Base-by-base conservation (phyloP, 2,888 invertebrate genomes). In the Drosophila percnosoma region DNA sequence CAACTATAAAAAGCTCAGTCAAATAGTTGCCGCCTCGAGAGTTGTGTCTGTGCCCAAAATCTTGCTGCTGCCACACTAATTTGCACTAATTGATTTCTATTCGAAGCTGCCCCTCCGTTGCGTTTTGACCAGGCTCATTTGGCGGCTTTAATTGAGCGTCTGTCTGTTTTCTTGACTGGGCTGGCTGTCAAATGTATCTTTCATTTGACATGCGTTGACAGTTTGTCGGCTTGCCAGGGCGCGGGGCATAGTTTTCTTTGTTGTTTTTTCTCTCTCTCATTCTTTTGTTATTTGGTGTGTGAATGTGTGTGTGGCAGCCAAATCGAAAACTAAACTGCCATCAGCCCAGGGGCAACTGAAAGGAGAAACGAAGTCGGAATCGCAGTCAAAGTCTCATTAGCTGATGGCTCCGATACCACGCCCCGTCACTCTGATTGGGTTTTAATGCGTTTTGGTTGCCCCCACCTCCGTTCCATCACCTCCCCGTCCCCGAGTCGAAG, bases 51-150 rank as follows among this genome's bases (percentile, higher is more conserved):
- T 45, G 64, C 42, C 74, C 62, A 68, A 73, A 66, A 73, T 61
- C 53, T 61, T 54, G 75, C 57, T 24, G 45, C 27, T 52, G 65
- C 62, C 80, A 51, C 58, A 80, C 87, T 89, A 90, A 90, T 86
- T 86, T 88, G 80, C 75, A 82, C 87, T 89, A 87, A 87, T 87
- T 87, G 87, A 89, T 90, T 87, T 90, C 72, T 81, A 83, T 77
- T 68, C 59, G 58, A 68, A 65, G 70, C 66, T 38, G 53, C 42
- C 42, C 29, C 45, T 27, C 24, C 40, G 8, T 24, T 45, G 49
- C 33, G 48, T 55, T 38, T 64, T 62, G 69, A 58, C 63, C 69
- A 59, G 69, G 64, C 80, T 60, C 65, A 73, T 71, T 75, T 75
- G 83, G 57, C 67, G 71, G 72, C 79, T 83, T 90, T 89, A 83